Conservation (phyloP, 2,797 vertebrate species). For the Gallinago stenura region DNA sequence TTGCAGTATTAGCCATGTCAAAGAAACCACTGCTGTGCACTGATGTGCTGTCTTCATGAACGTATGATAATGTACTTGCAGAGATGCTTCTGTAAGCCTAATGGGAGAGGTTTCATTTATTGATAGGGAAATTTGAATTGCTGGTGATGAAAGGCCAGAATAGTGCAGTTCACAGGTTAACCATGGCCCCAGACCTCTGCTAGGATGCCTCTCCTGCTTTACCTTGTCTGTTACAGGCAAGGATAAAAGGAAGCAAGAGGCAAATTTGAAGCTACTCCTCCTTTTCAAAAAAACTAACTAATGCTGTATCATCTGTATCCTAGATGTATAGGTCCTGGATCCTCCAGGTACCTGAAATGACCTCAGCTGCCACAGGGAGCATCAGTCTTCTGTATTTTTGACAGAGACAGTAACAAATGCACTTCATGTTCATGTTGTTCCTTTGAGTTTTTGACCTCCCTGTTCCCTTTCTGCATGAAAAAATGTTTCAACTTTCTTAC, state of each 20-base stretch:
- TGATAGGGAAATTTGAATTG: fast-evolving
- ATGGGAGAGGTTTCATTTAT: background rate
- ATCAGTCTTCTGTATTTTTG: background rate
- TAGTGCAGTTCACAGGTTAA: fast-evolving
- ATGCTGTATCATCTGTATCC: background rate
- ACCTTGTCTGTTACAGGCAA: background rate
- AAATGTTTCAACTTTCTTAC: background rate
- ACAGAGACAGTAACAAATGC: background rate
- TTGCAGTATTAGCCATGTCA: background rate
- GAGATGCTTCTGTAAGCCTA: background rate
- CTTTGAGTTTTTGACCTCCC: background rate
- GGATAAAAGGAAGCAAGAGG: background rate
- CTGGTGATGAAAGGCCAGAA: background rate
- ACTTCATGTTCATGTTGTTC: background rate
- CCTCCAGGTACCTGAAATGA: background rate
- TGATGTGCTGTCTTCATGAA: background rate
- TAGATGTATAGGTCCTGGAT: background rate
- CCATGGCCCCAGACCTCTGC: background rate
- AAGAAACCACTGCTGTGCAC: background rate
- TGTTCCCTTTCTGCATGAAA: background rate
- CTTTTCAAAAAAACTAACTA: background rate
- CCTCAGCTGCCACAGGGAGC: fast-evolving
- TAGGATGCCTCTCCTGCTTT: background rate
- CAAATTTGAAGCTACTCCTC: background rate
- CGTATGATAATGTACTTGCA: background rate